phyloP scores from a whole-genome alignment of 2,797 vertebrate genomes.

The Pagetopsis macropterus region DNA sequence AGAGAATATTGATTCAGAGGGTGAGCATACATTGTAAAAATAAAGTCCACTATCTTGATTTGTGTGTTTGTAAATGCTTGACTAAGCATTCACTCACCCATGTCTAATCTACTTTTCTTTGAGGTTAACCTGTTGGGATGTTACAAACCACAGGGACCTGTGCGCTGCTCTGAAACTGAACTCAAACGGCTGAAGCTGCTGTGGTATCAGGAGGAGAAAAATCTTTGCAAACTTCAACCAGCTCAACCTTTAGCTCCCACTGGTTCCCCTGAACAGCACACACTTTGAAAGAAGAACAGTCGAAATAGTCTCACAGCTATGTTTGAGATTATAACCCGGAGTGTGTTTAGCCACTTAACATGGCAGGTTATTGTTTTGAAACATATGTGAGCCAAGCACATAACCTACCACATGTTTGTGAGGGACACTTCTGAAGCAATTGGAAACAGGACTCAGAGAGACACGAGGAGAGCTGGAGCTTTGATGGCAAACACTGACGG shows the following conservation, averaged over 20 bases:
- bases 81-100: constrained; percentile 43
- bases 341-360: constrained; percentile 23
- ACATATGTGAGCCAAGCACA: background rate
- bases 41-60: constrained; percentile 37
- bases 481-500: no score
- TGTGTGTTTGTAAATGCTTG: constrained; percentile 34
- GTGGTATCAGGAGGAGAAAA: constrained; percentile 32
- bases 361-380: constrained; percentile 15
- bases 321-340: constrained; percentile 28
- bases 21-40: constrained; percentile 23
- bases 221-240: constrained; percentile 45
- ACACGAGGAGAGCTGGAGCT: no score
- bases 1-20: constrained; percentile 42
- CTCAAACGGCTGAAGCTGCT: constrained; percentile 31
- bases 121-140: constrained; percentile 51
- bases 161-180: constrained; percentile 42
- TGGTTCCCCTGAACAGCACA: constrained; percentile 12
- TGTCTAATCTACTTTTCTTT: constrained; percentile 65
- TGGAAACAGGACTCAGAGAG: no score
- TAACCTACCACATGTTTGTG: no score
- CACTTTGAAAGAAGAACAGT: constrained; percentile 28
- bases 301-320: constrained; percentile 8
- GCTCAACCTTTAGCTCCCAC: constrained; percentile 16
- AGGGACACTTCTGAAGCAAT: no score
- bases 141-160: constrained; percentile 38